Base-by-base conservation (phyloP, 2,888 invertebrate genomes). In the Alcis repandata region DNA sequence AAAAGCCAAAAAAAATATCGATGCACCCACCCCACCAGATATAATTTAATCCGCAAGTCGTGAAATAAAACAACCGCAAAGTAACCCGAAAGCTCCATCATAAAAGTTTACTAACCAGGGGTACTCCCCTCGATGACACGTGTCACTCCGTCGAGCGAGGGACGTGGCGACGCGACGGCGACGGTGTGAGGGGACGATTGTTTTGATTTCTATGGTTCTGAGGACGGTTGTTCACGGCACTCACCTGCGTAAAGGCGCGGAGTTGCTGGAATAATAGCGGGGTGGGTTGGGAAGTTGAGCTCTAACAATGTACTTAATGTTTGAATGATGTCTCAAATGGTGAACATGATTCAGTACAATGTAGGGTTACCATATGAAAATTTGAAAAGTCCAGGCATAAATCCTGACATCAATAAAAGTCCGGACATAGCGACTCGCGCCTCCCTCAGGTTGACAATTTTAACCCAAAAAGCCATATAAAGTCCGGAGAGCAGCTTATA, bases 51-150 rank as follows among this genome's bases (percentile, higher is more conserved):
- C 36, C 19, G 19, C 43, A 45, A 56, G 56, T 63, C 52, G 32
- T 45, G 45, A 45, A 33, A 33, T 56, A 45, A 19, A 56, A 54
- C 19, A 43, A 45, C 56, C 45, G 19, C 56, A 20, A 32, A 33
- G 22, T 27, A 60, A 41, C 46, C 56, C 33, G 57, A 40, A 32
- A 10, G n/a, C n/a, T 59, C 19, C 46, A 15, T 22, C 58, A 63
- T 54, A 33, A 59, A 64, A 64, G 46, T 58, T 52, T 63, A 58
- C 52, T 40, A 58, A 46, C 20, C 51, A 46, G 40, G 57, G 45
- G 19, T 13, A 20, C 48, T 57, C 53, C 59, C 56, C 32, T 15
- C 51, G 15, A 49, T 53, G 56, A 22, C 63, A 59, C 51, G 56
- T 41, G 60, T 38, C 20, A 52, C 57, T 43, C 32, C 51, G 59